Percentiles rank a stretch among this genome's conserved stretches.
Conservation (phyloP, 2,797 vertebrate species). For the Tapirus indicus region DNA sequence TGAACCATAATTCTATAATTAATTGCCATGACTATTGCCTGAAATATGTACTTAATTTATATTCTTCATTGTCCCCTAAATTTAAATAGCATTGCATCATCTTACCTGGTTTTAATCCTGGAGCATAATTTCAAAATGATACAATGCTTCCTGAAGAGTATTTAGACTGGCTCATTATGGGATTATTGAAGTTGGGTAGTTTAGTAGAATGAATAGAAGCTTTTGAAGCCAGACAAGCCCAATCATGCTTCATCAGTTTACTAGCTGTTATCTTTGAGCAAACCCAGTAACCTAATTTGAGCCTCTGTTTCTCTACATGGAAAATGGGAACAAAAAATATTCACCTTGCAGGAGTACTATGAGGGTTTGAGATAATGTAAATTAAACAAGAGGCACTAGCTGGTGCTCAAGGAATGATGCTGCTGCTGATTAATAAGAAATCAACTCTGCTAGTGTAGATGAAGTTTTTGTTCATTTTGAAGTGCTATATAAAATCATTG, state of each 20-base stretch:
- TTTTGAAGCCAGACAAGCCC: neutral
- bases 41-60: neutral
- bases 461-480: neutral
- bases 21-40: neutral
- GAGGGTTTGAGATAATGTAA: neutral
- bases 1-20: neutral
- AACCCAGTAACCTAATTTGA: neutral
- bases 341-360: neutral
- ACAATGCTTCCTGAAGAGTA: neutral
- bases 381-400: neutral
- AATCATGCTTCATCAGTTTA: neutral
- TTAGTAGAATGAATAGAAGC: neutral
- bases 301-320: neutral
- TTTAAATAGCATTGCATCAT: conserved; percentile 40
- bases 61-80: neutral
- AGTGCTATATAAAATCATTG: neutral
- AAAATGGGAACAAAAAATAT: conserved; percentile 6
- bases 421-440: neutral
- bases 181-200: neutral
- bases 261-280: neutral
- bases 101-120: conserved; percentile 27
- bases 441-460: neutral
- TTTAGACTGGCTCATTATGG: neutral
- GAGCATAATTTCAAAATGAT: conserved; percentile 36
- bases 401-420: neutral